phyloP scores from a whole-genome alignment of 1,140 invertebrate species.

The Neelides sp. region DNA sequence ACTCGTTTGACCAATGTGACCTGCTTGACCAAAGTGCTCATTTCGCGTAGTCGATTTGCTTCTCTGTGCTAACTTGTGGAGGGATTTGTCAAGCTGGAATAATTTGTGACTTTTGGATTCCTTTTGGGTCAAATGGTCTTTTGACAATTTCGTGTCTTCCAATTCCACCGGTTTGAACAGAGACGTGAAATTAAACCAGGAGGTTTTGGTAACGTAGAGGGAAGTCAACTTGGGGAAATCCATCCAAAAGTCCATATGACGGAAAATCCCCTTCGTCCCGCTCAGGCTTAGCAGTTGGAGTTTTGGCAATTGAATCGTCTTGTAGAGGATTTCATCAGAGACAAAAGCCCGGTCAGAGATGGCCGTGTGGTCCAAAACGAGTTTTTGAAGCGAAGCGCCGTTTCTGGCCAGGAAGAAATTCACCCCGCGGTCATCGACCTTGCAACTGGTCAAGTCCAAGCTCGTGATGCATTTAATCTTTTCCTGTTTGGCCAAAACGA shows the following conservation, averaged over 20 bases:
- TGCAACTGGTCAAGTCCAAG: conserved; percentile 15
- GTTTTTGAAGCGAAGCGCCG: conserved; percentile 12
- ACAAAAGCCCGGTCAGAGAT: conserved; percentile 13
- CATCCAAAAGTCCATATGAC: conserved; percentile 9
- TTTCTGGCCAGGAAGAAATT: conserved; percentile 12
- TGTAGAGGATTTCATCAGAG: background rate
- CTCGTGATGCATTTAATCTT: conserved; percentile 8
- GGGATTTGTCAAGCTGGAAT: no score
- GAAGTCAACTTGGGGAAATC: conserved; percentile 10
- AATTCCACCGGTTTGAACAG: conserved; percentile 7
- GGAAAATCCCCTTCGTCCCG: conserved; percentile 2
- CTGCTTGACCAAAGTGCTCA: conserved; percentile 4
- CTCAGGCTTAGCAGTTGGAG: conserved; percentile 10
- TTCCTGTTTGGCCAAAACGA: background rate
- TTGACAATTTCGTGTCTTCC: no score
- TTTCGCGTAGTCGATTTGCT: conserved; percentile 1
- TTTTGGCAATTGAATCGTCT: conserved; percentile 1
- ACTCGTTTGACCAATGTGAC: no score
- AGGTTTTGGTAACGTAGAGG: conserved; percentile 6
- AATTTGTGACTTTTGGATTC: no score
- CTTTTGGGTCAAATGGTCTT: no score
- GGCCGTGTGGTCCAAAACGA: conserved; percentile 11
- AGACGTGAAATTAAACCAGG: conserved; percentile 12
- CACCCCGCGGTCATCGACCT: conserved; percentile 9
- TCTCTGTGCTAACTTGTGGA: background rate